Evolutionary conservation across 2,888 invertebrate genomes (phyloP).

Genomic region (Hofmannophila pseudospretella): DNA sequence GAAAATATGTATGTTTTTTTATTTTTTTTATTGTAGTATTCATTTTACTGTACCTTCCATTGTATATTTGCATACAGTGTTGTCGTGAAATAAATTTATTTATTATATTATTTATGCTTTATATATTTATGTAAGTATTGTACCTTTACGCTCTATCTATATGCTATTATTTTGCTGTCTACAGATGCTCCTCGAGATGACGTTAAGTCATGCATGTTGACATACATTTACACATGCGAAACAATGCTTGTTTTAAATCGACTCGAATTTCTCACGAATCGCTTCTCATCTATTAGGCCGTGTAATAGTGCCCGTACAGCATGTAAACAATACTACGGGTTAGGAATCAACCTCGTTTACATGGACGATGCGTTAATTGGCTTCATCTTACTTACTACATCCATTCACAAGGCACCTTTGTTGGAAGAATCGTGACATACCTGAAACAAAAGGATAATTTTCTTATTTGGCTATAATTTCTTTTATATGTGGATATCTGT

Average conservation of each 20-base stretch:
- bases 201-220: constrained; percentile 5
- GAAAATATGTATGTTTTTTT: too few species aligned
- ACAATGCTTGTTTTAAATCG: constrained; percentile 29
- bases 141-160: too few species aligned
- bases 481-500: too few species aligned
- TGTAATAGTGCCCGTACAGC: neutral
- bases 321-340: neutral
- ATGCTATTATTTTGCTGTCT: too few species aligned
- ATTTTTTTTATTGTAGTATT: too few species aligned
- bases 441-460: constrained; percentile 38
- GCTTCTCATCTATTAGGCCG: constrained; percentile 42
- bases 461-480: too few species aligned
- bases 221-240: constrained; percentile 8
- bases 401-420: constrained; percentile 6
- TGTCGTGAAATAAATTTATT: too few species aligned
- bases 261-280: constrained; percentile 43
- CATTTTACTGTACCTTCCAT: too few species aligned
- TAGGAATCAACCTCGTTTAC: constrained; percentile 9
- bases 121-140: too few species aligned
- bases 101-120: too few species aligned
- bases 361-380: constrained; percentile 30
- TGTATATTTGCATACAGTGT: too few species aligned
- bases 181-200: neutral
- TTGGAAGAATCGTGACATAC: constrained; percentile 28
- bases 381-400: constrained; percentile 11